These are phyloP conservation scores for Triplophysa tibetana DNA, from an alignment of 2,113 vertebrate genomes.

Conservation along the genomic window DNA sequence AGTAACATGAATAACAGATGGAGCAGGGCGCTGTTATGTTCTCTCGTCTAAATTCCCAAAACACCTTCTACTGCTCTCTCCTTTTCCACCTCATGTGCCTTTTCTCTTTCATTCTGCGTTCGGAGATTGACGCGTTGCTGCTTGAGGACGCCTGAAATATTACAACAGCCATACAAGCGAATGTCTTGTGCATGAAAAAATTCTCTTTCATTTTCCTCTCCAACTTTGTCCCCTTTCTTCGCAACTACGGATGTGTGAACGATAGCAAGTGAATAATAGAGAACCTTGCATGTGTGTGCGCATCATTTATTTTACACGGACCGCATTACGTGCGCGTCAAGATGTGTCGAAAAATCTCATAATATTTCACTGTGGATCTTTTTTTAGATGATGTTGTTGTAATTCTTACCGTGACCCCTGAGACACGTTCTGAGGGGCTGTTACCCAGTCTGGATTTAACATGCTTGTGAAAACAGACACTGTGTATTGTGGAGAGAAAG, in stretches of 20 bases:
- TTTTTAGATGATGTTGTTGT: neutral
- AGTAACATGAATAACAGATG: slow-evolving; percentile 38
- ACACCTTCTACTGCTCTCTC: slow-evolving; percentile 11
- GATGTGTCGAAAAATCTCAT: neutral
- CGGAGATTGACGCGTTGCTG: slow-evolving; percentile 27
- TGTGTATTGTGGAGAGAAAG: neutral
- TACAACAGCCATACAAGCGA: slow-evolving; percentile 17
- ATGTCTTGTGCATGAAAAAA: slow-evolving; percentile 29
- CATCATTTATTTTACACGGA: slow-evolving; percentile 8
- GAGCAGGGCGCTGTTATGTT: slow-evolving; percentile 25
- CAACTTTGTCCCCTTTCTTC: slow-evolving; percentile 1
- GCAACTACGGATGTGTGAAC: slow-evolving; percentile 6
- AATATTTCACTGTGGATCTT: slow-evolving; percentile 5
- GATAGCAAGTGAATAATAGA: neutral
- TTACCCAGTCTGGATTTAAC: slow-evolving; percentile 12
- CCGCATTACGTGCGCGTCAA: neutral
- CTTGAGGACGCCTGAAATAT: slow-evolving; percentile 26
- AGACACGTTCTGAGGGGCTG: neutral
- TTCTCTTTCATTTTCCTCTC: slow-evolving; percentile 19
- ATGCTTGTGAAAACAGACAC: neutral
- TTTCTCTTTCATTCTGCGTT: neutral
- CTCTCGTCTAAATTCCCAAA: slow-evolving; percentile 32
- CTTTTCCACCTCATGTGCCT: neutral
- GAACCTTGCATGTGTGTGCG: neutral
- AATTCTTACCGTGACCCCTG: slow-evolving; percentile 10